These are phyloP conservation scores for Adelognathus sp. DNA, from an alignment of 2,888 invertebrate genomes.

Conservation along the genomic window DNA sequence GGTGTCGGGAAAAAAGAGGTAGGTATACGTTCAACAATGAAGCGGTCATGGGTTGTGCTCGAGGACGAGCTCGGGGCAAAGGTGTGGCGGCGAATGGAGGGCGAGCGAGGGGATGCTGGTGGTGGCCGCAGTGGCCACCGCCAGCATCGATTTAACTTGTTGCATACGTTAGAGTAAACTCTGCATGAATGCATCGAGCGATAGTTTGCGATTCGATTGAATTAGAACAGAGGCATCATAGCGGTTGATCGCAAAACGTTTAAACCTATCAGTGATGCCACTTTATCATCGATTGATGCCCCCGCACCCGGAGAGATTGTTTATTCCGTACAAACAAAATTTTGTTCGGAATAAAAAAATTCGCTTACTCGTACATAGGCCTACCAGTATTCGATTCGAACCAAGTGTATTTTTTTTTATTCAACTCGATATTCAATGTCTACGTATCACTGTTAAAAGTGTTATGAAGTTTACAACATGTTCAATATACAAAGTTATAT, in stretches of 20 bases:
- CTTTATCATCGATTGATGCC: too few relatives aligned
- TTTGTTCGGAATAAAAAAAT: too few relatives aligned
- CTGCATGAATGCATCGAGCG: slow-evolving; percentile 20
- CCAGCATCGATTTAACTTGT: slow-evolving; percentile 72
- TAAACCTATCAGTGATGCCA: too few relatives aligned
- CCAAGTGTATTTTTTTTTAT: too few relatives aligned
- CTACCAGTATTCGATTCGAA: too few relatives aligned
- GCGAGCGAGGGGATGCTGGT: slow-evolving; percentile 31
- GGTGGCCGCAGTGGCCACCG: slow-evolving; percentile 31
- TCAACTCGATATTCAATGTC: too few relatives aligned
- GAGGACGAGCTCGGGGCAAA: slow-evolving; percentile 32
- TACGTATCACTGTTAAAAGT: too few relatives aligned
- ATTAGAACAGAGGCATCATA: not conserved
- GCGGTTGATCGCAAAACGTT: not conserved
- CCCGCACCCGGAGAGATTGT: too few relatives aligned
- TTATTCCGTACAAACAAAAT: too few relatives aligned
- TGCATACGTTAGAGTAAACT: slow-evolving; percentile 65
- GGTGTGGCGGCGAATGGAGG: slow-evolving; percentile 36
- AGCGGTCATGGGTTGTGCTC: slow-evolving; percentile 30
- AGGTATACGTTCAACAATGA: not conserved
- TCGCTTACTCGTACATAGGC: too few relatives aligned
- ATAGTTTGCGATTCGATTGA: not conserved
- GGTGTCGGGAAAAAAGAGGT: not conserved
- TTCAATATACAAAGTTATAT: too few relatives aligned
- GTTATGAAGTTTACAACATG: too few relatives aligned